These are phyloP conservation scores for Lithophane ornitopus DNA, from an alignment of 2,888 invertebrate genomes.

Conservation along the genomic window DNA sequence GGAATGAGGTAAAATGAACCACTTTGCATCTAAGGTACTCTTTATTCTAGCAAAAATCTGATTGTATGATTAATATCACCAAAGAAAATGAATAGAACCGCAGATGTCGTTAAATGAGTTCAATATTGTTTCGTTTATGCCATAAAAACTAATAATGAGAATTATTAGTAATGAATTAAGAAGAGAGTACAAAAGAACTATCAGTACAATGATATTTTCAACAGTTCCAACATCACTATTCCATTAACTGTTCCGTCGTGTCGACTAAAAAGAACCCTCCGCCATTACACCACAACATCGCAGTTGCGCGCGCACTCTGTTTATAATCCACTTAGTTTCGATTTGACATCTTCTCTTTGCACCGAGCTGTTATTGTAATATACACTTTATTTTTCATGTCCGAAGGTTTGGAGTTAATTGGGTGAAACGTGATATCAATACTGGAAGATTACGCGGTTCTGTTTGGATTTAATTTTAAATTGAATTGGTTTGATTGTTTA, in stretches of 20 bases:
- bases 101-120: background rate
- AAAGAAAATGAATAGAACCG: no score
- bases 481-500: conserved; percentile 4
- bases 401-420: conserved; percentile 24
- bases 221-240: background rate
- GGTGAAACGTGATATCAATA: conserved; percentile 36
- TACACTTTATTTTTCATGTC: background rate
- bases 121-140: background rate
- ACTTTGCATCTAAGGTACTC: background rate
- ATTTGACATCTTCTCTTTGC: conserved; percentile 65
- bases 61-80: background rate
- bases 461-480: conserved; percentile 25
- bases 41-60: background rate
- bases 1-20: background rate
- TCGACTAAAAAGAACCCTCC: conserved; percentile 74
- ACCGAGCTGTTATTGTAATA: conserved; percentile 15
- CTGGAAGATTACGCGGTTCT: conserved; percentile 31
- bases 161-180: no score
- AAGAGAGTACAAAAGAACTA: background rate
- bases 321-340: conserved; percentile 84
- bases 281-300: conserved; percentile 72
- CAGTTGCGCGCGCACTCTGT: conserved; percentile 87
- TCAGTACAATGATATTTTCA: background rate
- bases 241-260: conserved; percentile 9
- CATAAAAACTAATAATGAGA: background rate